Evolutionary conservation across 2,113 vertebrate genomes (phyloP).

Genomic region (Microtus oregoni): DNA sequence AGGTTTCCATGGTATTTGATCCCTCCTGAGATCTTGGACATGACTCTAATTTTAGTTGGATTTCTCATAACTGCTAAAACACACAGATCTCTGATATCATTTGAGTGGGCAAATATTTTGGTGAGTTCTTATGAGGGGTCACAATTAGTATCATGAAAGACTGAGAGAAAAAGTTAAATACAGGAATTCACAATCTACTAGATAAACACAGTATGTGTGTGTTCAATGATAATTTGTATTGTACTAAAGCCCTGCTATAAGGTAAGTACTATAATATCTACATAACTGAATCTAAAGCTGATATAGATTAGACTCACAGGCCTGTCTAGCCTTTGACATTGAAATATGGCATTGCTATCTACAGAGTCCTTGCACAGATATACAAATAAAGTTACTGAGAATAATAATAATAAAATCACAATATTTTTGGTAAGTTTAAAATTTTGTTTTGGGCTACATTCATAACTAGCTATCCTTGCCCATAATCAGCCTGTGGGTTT

Average conservation of each 20-base stretch:
- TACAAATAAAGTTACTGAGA: not conserved
- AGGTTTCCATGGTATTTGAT: slow-evolving; percentile 1
- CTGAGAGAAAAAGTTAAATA: slow-evolving; percentile 46
- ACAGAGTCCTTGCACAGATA: not conserved
- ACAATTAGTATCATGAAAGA: slow-evolving; percentile 23
- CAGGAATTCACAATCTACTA: slow-evolving; percentile 52
- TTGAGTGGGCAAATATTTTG: slow-evolving; percentile 35
- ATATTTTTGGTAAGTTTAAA: not conserved
- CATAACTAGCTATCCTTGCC: not conserved
- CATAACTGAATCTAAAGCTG: slow-evolving; percentile 43
- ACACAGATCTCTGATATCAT: slow-evolving; percentile 22
- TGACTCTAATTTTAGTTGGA: slow-evolving; percentile 7
- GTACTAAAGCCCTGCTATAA: slow-evolving; percentile 10
- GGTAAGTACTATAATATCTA: slow-evolving; percentile 39
- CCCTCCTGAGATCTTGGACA: not conserved
- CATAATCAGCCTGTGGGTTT: not conserved
- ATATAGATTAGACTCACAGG: not conserved
- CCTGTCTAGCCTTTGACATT: not conserved
- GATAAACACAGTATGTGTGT: slow-evolving; percentile 7
- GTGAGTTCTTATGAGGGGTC: slow-evolving; percentile 9
- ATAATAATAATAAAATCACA: not conserved
- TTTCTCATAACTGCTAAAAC: slow-evolving; percentile 40
- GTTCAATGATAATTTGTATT: slow-evolving; percentile 28
- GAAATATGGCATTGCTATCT: not conserved
- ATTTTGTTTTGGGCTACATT: not conserved